Conservation (phyloP, 2,888 invertebrate species). For the Drosophila setosimentum region DNA sequence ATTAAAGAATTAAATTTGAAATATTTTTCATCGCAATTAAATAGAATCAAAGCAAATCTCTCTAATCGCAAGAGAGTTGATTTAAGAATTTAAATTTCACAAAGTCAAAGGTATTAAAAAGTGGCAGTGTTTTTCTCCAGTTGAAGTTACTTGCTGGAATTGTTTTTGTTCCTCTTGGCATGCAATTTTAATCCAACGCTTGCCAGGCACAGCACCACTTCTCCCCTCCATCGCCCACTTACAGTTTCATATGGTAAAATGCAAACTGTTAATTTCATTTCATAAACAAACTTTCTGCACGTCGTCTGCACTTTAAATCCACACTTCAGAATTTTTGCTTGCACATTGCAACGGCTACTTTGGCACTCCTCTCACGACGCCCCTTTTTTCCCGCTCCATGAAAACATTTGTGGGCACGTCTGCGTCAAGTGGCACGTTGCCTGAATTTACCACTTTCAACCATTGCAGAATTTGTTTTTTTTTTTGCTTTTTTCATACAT, state of each 20-base stretch:
- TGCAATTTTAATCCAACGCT: constrained; percentile 35
- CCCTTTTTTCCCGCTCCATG: background rate
- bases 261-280: constrained; percentile 61
- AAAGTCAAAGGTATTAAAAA: constrained; percentile 8
- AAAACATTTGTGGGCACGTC: constrained; percentile 54
- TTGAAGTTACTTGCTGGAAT: constrained; percentile 13
- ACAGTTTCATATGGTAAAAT: constrained; percentile 13
- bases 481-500: constrained; percentile 40
- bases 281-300: constrained; percentile 61
- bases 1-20: background rate
- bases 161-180: constrained; percentile 11
- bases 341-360: constrained; percentile 46
- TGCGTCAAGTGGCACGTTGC: constrained; percentile 43
- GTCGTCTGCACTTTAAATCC: constrained; percentile 65
- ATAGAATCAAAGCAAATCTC: background rate
- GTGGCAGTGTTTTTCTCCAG: background rate
- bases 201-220: background rate
- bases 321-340: constrained; percentile 69
- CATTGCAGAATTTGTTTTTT: constrained; percentile 12
- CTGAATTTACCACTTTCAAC: constrained; percentile 42
- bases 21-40: background rate
- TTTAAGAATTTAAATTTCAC: constrained; percentile 7
- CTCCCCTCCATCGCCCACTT: background rate
- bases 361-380: background rate
- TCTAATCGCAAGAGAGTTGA: background rate